Base-by-base conservation (phyloP, 1,140 invertebrate genomes). In the Cyclargus thomasi region DNA sequence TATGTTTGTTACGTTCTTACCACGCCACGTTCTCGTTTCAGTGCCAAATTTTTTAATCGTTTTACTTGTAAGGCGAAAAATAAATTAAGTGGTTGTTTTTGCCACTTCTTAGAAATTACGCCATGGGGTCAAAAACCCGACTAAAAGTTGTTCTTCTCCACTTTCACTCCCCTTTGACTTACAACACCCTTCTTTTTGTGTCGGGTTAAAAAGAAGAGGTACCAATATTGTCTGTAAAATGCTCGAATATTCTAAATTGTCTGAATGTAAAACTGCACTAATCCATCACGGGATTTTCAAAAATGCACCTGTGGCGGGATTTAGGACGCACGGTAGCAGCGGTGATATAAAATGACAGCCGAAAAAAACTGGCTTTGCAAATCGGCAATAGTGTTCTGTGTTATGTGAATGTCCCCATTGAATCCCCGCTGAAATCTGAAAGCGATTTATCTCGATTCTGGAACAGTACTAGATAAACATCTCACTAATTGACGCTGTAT, bases 271-370 rank as follows among this genome's bases (percentile, higher is more conserved):
- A 59, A 18, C 57, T 22, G 17, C 55, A 59, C 55, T 59, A 59
- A 59, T 70, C 68, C 55, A 65, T 74, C 72, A 77, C 68, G 72
- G 72, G 68, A 73, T 73, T 63, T 73, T 77, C 67, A 77, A 77
- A 77, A 74, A 73, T 77, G 68, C 73, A 77, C 66, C 66, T 57
- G 53, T 64, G n/a, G 16, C 23, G 14, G 2, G 59, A 62, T 3
- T 0, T 4, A 23, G 2, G 21, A 23, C 20, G 1, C 1, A 62
- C 39, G 11, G 11, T 8, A 47, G 39, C 39, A 8, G 8, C 14
- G 14, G 39, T 47, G 14, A 62, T 62, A 21, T 21, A 62, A 62
- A 62, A 29, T 23, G 7, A 53, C 17, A 62, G 39, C 22, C 29
- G 29, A 29, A 63, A 63, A 17, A 63, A 16, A 17, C 18, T 23